Conservation (phyloP, 1,140 invertebrate genomes). For the Laupala kohalensis region DNA sequence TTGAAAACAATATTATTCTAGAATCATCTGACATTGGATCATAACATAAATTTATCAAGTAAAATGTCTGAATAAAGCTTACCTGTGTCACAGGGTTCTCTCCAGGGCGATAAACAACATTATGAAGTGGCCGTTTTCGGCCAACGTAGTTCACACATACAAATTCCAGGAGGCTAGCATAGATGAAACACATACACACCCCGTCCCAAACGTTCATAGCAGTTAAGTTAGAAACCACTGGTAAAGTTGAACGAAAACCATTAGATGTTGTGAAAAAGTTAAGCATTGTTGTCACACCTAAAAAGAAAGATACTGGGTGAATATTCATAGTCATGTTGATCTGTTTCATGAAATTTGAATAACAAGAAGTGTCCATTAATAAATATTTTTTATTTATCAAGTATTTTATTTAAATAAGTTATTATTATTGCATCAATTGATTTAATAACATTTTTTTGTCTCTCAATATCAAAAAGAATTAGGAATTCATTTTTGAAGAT, state of each 20-base stretch:
- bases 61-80: too few relatives aligned
- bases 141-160: slow-evolving; percentile 91
- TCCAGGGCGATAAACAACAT: slow-evolving; percentile 74
- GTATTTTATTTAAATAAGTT: background rate
- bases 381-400: too few relatives aligned
- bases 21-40: too few relatives aligned
- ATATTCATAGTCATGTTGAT: background rate
- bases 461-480: too few relatives aligned
- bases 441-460: too few relatives aligned
- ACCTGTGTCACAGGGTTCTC: slow-evolving; percentile 85
- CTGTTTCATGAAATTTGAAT: background rate
- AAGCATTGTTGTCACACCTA: slow-evolving; percentile 91
- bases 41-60: too few relatives aligned
- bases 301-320: too few relatives aligned
- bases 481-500: too few relatives aligned
- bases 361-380: too few relatives aligned
- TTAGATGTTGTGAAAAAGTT: slow-evolving; percentile 94
- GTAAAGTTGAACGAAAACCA: slow-evolving; percentile 74
- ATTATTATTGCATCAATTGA: too few relatives aligned
- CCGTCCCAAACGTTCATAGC: slow-evolving; percentile 95
- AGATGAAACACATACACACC: slow-evolving; percentile 93
- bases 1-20: too few relatives aligned
- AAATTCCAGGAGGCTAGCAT: slow-evolving; percentile 83
- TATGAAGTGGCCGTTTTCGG: slow-evolving; percentile 74
- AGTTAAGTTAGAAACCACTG: slow-evolving; percentile 83